phyloP scores from a whole-genome alignment of 1,140 invertebrate species.

The Tigriopus japonicus region DNA sequence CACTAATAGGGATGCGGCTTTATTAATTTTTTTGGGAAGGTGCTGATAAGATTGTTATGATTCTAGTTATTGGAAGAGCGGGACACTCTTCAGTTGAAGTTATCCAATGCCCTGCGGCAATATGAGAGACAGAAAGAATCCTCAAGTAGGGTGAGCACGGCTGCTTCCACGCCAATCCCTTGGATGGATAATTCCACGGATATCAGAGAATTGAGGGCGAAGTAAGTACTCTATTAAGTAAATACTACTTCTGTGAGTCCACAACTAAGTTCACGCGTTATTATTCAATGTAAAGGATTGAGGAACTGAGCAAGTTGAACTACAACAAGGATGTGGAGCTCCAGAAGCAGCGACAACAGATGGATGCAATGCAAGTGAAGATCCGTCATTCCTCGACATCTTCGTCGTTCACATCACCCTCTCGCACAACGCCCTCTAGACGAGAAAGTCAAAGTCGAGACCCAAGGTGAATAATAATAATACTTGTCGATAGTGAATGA shows the following conservation, averaged over 20 bases:
- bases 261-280: too few species aligned
- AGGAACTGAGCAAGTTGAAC: constrained; percentile 10
- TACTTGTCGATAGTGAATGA: too few species aligned
- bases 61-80: constrained; percentile 50
- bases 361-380: constrained; percentile 3
- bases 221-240: too few species aligned
- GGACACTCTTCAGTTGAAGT: constrained; percentile 53
- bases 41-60: neutral
- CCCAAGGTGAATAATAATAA: too few species aligned
- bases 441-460: too few species aligned
- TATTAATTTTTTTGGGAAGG: neutral
- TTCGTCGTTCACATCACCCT: neutral
- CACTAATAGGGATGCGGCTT: neutral
- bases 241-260: too few species aligned
- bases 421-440: too few species aligned
- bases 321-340: constrained; percentile 12
- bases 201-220: constrained; percentile 1
- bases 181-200: constrained; percentile 2
- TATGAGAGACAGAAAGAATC: constrained; percentile 34
- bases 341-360: constrained; percentile 7
- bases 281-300: constrained; percentile 2
- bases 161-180: constrained; percentile 8
- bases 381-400: neutral
- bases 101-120: constrained; percentile 53
- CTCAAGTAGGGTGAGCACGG: constrained; percentile 1